Base-by-base conservation (phyloP, 2,797 vertebrate genomes). In the Platyrinchus mystaceus region DNA sequence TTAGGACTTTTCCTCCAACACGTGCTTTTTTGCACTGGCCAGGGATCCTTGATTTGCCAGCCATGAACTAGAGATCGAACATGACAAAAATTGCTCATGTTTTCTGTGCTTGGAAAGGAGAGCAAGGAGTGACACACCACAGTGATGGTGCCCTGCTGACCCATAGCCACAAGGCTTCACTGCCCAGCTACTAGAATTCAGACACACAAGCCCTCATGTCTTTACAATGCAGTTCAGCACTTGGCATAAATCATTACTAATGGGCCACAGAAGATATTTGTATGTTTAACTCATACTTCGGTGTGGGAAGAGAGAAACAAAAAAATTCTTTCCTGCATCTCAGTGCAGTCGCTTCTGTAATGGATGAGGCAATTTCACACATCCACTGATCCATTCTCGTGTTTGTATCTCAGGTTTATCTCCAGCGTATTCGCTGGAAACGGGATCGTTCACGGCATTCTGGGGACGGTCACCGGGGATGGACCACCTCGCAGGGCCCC, bases 191-290 rank as follows among this genome's bases (percentile, higher is more conserved):
- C 39, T 6, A 1, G 12, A 56, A 44, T 49, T 43, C 37, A 15
- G 11, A 7, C 0, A 0, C 7, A 7, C 49, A 24, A 68, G 27
- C 10, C 24, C 22, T 58, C 1, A 0, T 7, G 3, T 30, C 27
- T 66, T 39, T 41, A 2, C 5, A 3, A 4, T 8, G 14, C 41
- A 64, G 55, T 15, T 27, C 34, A 60, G 23, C 34, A 15, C 37
- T 32, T n/a, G 8, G 10, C 32, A 23, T 4, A 22, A 32, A 24
- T 37, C 46, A 79, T 14, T 86, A 43, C 32, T 49, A n/a, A 32
- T 5, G 23, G 30, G 4, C 28, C 39, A 16, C 23, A 50, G 14
- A 58, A 41, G 3, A 0, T 22, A 23, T 11, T 2, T 15, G 5
- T 43, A 4, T 5, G 6, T 69, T 73, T 53, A 71, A 60, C 9